Percentiles rank a stretch among this genome's conserved stretches.
phyloP scores from a whole-genome alignment of 1,140 invertebrate species.

The Drosophila orena region DNA sequence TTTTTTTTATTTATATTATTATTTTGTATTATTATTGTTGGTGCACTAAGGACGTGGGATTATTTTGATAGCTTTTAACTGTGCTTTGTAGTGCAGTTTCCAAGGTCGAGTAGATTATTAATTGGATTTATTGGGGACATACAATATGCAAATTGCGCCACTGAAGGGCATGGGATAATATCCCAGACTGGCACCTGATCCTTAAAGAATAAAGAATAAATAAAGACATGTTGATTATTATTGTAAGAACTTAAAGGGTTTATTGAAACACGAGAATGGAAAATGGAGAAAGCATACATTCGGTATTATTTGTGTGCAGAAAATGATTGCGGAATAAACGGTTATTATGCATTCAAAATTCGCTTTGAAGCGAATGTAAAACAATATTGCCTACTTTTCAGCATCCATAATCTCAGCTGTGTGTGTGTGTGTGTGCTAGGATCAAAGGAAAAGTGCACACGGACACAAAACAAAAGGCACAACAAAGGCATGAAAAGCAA shows the following conservation, averaged over 20 bases:
- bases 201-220: too few relatives aligned
- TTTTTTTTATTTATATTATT: too few relatives aligned
- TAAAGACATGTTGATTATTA: not conserved
- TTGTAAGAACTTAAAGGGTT: not conserved
- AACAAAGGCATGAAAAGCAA: not conserved
- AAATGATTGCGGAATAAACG: too few relatives aligned
- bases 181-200: not conserved
- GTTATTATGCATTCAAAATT: not conserved
- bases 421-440: slow-evolving; percentile 5
- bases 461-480: slow-evolving; percentile 9
- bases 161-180: not conserved
- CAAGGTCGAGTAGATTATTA: not conserved
- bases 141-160: not conserved
- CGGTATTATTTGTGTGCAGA: not conserved
- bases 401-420: not conserved
- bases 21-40: too few relatives aligned
- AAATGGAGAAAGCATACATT: not conserved
- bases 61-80: not conserved
- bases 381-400: not conserved
- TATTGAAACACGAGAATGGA: not conserved
- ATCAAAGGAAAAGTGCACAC: slow-evolving; percentile 40
- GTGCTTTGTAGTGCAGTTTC: not conserved
- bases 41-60: too few relatives aligned
- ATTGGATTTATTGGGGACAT: not conserved
- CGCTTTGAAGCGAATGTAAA: not conserved